Percentiles rank a stretch among this genome's conserved stretches.
Evolutionary conservation across 2,113 vertebrate species (phyloP).

Genomic region (Pterocles gutturalis): DNA sequence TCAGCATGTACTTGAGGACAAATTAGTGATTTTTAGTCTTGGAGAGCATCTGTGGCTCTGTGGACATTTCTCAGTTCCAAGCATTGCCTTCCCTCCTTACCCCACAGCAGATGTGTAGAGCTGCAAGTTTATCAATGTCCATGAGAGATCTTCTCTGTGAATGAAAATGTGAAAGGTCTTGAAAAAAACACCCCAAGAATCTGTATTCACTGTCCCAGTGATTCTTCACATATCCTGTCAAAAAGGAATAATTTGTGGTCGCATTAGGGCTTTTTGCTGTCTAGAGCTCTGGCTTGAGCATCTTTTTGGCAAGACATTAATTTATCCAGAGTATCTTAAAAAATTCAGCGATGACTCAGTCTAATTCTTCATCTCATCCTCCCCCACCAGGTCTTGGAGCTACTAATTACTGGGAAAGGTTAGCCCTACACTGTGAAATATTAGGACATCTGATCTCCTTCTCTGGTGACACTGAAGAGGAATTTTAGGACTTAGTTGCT

Average conservation of each 20-base stretch:
- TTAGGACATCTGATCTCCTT: background rate
- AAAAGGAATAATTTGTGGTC: background rate
- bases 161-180: background rate
- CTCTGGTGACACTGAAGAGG: background rate
- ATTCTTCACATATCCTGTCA: background rate
- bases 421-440: background rate
- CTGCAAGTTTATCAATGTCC: background rate
- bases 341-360: slow-evolving; percentile 22
- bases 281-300: background rate
- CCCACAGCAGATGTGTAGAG: background rate
- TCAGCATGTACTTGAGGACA: rapidly evolving
- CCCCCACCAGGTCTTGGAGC: background rate
- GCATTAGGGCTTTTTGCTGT: background rate
- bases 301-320: background rate
- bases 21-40: background rate
- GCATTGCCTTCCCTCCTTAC: background rate
- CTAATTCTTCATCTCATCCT: background rate
- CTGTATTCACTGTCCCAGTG: background rate
- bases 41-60: background rate
- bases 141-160: background rate
- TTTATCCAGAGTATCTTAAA: background rate
- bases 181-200: background rate
- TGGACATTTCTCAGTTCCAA: background rate
- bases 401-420: slow-evolving; percentile 31
- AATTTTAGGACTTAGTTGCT: background rate